Evolutionary conservation across 2,888 invertebrate species (phyloP).

Genomic region (Gryllus longicercus): DNA sequence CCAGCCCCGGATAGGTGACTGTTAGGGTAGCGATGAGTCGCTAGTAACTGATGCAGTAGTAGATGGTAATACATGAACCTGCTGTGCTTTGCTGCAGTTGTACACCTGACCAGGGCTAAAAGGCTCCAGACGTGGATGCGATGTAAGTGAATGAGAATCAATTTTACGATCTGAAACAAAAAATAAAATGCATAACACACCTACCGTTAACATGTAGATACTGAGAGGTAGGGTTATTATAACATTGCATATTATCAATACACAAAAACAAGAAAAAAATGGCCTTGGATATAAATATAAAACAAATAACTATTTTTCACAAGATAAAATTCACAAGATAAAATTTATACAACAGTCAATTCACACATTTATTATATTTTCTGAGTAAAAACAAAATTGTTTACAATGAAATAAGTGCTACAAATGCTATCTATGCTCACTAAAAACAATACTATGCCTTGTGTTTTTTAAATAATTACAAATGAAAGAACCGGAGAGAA

Average conservation of each 20-base stretch:
- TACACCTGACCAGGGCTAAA: constrained; percentile 90
- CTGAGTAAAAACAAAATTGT: too few species aligned
- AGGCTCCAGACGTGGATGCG: constrained; percentile 78
- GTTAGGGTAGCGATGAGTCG: not conserved
- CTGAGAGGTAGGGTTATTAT: too few species aligned
- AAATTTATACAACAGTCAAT: too few species aligned
- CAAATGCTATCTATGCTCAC: too few species aligned
- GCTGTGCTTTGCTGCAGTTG: constrained; percentile 85
- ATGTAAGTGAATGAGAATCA: constrained; percentile 43
- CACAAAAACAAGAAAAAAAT: not conserved
- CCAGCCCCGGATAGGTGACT: not conserved
- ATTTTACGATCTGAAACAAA: not conserved
- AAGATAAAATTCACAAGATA: too few species aligned
- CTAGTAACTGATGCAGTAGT: not conserved
- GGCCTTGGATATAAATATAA: not conserved
- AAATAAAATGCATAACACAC: not conserved
- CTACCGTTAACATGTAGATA: not conserved
- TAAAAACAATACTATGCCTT: too few species aligned
- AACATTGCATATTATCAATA: not conserved
- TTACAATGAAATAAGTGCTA: too few species aligned
- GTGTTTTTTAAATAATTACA: too few species aligned
- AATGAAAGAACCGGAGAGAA: too few species aligned
- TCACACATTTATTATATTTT: too few species aligned
- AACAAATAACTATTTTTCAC: not conserved
- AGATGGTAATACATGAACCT: constrained; percentile 73